phyloP scores from a whole-genome alignment of 2,113 vertebrate genomes.

The Tychaedon coryphoeus region DNA sequence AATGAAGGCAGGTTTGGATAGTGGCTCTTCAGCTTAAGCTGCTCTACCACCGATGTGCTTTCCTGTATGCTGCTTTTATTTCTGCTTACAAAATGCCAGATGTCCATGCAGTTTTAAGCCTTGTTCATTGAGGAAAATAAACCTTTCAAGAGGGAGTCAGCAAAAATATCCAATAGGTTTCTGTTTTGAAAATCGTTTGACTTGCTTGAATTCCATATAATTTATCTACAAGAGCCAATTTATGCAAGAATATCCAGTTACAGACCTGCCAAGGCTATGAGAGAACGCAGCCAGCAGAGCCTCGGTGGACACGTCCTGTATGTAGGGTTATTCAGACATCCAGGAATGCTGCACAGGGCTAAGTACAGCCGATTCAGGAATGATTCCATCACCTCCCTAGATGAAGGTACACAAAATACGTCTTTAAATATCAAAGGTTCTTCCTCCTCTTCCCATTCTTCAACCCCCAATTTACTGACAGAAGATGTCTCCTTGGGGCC shows the following conservation, averaged over 20 bases:
- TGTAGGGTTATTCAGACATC: constrained; percentile 75
- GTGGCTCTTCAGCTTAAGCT: background rate
- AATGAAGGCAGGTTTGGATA: background rate
- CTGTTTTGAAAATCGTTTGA: constrained; percentile 10
- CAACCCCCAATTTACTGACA: constrained; percentile 50
- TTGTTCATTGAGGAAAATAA: constrained; percentile 5
- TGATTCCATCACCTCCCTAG: constrained; percentile 84
- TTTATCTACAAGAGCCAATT: constrained; percentile 34
- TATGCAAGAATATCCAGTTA: constrained; percentile 37
- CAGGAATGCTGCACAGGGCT: constrained; percentile 91
- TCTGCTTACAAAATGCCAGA: background rate
- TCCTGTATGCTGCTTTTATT: background rate
- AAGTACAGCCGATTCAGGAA: constrained; percentile 93
- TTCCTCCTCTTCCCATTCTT: constrained; percentile 60
- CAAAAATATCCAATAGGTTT: background rate
- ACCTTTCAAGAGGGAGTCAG: background rate
- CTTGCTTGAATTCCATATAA: background rate
- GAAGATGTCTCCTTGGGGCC: constrained; percentile 70
- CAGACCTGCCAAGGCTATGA: constrained; percentile 80
- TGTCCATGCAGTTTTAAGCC: background rate
- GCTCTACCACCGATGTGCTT: background rate
- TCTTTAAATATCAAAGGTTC: constrained; percentile 72
- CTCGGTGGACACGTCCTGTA: constrained; percentile 73
- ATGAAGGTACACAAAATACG: constrained; percentile 75
- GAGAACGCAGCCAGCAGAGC: constrained; percentile 75